phyloP scores from a whole-genome alignment of 2,888 invertebrate species.

The Nysson spinosus region DNA sequence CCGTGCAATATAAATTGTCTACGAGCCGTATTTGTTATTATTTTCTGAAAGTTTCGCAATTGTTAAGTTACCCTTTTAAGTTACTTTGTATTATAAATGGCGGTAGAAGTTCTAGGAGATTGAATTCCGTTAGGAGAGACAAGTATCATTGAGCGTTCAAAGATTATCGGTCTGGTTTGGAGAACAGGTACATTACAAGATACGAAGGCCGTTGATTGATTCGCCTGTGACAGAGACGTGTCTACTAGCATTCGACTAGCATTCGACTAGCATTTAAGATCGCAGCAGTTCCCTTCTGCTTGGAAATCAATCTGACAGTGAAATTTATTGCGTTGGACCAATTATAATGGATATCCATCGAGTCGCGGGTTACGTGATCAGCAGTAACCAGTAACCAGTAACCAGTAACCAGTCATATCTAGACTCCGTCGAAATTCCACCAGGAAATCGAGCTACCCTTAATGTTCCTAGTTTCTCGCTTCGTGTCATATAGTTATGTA shows the following conservation, averaged over 20 bases:
- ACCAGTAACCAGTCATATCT: constrained; percentile 37
- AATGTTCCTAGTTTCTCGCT: constrained; percentile 15
- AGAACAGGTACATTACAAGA: too few species aligned
- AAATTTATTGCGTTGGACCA: constrained; percentile 42
- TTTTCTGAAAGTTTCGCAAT: too few species aligned
- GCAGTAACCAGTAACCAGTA: constrained; percentile 27
- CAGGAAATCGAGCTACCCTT: constrained; percentile 6
- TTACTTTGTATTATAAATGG: too few species aligned
- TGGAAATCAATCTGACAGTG: constrained; percentile 31
- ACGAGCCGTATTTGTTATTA: too few species aligned
- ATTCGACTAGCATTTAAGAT: constrained; percentile 26
- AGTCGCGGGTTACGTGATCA: constrained; percentile 38
- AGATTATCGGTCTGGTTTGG: too few species aligned
- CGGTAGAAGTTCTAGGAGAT: too few species aligned
- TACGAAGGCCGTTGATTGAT: constrained; percentile 27
- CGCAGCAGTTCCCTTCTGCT: constrained; percentile 1
- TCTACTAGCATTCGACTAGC: constrained; percentile 22
- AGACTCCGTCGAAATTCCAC: too few species aligned
- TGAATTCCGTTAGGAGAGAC: too few species aligned
- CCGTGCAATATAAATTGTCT: too few species aligned
- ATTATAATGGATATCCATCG: constrained; percentile 35
- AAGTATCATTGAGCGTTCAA: too few species aligned
- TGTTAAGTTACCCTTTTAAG: too few species aligned
- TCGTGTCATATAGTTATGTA: too few species aligned
- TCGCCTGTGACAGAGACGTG: constrained; percentile 18